phyloP scores from a whole-genome alignment of 2,797 vertebrate genomes.

The Huso huso region DNA sequence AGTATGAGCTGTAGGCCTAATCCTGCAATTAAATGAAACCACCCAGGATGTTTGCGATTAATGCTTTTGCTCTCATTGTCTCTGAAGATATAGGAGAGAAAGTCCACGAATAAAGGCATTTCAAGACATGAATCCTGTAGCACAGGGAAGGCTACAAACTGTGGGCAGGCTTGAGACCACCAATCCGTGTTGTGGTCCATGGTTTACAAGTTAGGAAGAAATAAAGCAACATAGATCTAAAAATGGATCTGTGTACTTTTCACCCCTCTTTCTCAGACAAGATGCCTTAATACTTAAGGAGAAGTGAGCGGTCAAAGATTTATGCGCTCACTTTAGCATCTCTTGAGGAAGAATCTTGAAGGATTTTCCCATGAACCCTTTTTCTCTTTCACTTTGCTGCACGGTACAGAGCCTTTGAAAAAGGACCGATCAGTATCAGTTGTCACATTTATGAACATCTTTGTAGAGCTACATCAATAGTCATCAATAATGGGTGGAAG shows the following conservation, averaged over 20 bases:
- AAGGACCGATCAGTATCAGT: too few species aligned
- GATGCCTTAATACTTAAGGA: not conserved
- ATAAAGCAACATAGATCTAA: not conserved
- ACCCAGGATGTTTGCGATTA: slow-evolving; percentile 55
- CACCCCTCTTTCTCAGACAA: not conserved
- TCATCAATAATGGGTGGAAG: too few species aligned
- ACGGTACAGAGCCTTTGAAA: not conserved
- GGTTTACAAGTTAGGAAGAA: not conserved
- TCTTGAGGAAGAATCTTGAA: not conserved
- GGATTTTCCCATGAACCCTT: not conserved
- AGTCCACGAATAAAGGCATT: slow-evolving; percentile 31
- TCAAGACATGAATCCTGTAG: slow-evolving; percentile 3
- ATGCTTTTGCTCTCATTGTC: slow-evolving; percentile 38
- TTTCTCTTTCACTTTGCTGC: not conserved
- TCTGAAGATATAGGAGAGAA: slow-evolving; percentile 44
- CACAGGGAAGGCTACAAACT: not conserved
- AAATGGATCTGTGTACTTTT: slow-evolving; percentile 1
- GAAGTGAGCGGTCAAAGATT: not conserved
- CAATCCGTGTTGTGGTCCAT: not conserved
- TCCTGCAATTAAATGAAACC: slow-evolving; percentile 62
- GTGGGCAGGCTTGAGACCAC: not conserved
- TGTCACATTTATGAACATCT: too few species aligned
- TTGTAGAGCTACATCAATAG: too few species aligned
- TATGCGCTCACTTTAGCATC: not conserved
- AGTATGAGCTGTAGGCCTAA: slow-evolving; percentile 50